Percentiles rank a stretch among this genome's conserved stretches.
phyloP scores from a whole-genome alignment of 2,888 invertebrate genomes.

The Tenthredo scrophulariae region DNA sequence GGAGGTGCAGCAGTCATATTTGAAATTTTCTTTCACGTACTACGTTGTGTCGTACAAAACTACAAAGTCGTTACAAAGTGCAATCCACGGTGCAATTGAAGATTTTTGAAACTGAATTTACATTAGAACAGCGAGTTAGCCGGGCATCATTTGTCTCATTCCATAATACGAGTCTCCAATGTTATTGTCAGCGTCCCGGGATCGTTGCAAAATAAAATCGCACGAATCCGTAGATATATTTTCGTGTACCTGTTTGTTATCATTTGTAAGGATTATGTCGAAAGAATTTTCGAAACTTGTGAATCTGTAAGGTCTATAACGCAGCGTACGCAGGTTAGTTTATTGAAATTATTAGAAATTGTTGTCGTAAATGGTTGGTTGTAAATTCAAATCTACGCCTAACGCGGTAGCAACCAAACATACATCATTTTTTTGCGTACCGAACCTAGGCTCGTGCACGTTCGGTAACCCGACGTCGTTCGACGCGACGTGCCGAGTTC shows the following conservation, averaged over 20 bases:
- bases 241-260: background rate
- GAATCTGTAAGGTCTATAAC: background rate
- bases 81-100: background rate
- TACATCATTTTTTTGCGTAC: background rate
- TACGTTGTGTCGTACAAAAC: background rate
- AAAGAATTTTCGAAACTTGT: background rate
- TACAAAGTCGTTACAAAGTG: background rate
- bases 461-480: too few species aligned
- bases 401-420: background rate
- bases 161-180: background rate
- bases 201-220: background rate
- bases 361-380: background rate
- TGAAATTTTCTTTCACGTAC: background rate
- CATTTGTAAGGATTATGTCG: background rate
- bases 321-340: background rate
- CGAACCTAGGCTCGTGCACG: background rate
- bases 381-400: slow-evolving; percentile 16
- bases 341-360: background rate
- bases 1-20: background rate
- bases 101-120: background rate
- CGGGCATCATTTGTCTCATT: background rate
- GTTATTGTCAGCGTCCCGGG: background rate
- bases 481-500: background rate
- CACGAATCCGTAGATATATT: background rate
- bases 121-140: background rate